phyloP scores from a whole-genome alignment of 2,113 vertebrate species.

The Pterocles orientalis region DNA sequence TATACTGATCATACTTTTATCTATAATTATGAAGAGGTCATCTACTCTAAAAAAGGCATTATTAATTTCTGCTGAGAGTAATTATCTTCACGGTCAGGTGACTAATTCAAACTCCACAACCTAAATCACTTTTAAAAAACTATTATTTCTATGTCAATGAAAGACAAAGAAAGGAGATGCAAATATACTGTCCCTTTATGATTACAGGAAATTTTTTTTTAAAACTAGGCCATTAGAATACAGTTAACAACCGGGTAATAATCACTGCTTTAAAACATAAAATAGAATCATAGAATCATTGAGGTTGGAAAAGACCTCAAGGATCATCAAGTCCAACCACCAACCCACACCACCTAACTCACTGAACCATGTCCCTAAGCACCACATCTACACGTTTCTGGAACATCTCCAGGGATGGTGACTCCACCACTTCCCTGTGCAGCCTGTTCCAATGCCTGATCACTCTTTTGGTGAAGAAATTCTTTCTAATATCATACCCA shows the following conservation, averaged over 20 bases:
- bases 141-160: constrained; percentile 42
- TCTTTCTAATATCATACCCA: too few relatives aligned
- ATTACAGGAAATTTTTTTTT: background rate
- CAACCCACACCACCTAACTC: too few relatives aligned
- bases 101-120: background rate
- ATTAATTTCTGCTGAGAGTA: background rate
- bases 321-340: too few relatives aligned
- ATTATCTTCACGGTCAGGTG: constrained; percentile 26
- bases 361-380: too few relatives aligned
- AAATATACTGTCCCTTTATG: background rate
- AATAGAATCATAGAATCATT: too few relatives aligned
- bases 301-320: too few relatives aligned
- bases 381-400: too few relatives aligned
- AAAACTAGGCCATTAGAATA: background rate
- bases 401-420: too few relatives aligned
- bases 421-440: too few relatives aligned
- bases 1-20: background rate
- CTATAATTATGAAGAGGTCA: constrained; percentile 34
- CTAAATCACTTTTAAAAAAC: constrained; percentile 5
- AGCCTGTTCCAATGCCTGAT: too few relatives aligned
- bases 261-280: background rate
- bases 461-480: too few relatives aligned
- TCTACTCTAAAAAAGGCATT: background rate
- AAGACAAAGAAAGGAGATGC: constrained; percentile 34
- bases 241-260: background rate